phyloP scores from a whole-genome alignment of 2,888 invertebrate genomes.

The Neoitamus cyanurus region DNA sequence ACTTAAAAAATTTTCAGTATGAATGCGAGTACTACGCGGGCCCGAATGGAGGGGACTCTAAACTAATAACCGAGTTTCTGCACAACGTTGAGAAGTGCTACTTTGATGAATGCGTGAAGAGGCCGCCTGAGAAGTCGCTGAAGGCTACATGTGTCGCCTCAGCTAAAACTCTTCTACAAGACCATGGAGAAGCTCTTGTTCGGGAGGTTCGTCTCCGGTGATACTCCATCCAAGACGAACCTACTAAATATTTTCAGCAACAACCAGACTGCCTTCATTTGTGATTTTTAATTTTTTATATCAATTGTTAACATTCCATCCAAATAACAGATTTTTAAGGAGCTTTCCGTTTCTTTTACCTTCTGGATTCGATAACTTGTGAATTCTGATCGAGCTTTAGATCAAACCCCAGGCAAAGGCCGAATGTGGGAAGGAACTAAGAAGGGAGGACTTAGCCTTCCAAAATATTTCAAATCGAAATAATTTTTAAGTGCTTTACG shows the following conservation, averaged over 20 bases:
- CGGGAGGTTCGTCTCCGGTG: conserved; percentile 59
- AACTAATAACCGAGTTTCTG: conserved; percentile 75
- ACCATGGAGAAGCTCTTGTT: conserved; percentile 62
- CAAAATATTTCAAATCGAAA: too few species aligned
- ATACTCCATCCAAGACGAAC: conserved; percentile 16
- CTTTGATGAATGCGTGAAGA: conserved; percentile 68
- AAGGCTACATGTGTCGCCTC: conserved; percentile 72
- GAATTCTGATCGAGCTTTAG: too few species aligned
- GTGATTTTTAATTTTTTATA: conserved; percentile 7
- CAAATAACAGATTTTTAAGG: not conserved
- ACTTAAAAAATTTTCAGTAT: conserved; percentile 69
- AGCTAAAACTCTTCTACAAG: conserved; percentile 59
- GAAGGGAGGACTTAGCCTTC: too few species aligned
- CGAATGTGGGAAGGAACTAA: too few species aligned
- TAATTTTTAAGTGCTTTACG: too few species aligned
- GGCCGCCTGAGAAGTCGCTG: conserved; percentile 67
- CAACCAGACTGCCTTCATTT: not conserved
- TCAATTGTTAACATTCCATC: not conserved
- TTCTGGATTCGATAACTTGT: too few species aligned
- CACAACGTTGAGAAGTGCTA: conserved; percentile 73
- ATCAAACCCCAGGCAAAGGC: too few species aligned
- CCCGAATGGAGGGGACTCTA: conserved; percentile 81
- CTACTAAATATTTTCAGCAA: not conserved
- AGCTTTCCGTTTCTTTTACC: not conserved
- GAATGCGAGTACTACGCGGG: conserved; percentile 78